Conservation (phyloP, 2,797 vertebrate species). For the Staurois parvus region DNA sequence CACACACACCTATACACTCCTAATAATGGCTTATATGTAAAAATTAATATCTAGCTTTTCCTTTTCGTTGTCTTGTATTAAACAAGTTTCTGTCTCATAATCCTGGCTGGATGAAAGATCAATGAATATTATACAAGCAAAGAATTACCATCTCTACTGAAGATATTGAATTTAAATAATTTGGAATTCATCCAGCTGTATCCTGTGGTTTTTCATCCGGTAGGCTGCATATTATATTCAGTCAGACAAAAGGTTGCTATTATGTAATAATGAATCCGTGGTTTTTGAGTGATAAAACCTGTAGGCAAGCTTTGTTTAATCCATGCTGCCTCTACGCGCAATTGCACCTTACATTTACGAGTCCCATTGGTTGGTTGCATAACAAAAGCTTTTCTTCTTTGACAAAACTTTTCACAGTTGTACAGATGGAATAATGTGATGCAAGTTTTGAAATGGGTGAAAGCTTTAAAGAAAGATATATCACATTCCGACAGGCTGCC, state of each 20-base stretch:
- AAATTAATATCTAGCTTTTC: neutral
- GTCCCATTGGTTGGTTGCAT: conserved; percentile 24
- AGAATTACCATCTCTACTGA: conserved; percentile 39
- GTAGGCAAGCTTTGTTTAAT: conserved; percentile 45
- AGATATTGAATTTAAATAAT: conserved; percentile 41
- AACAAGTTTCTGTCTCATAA: neutral
- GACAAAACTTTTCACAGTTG: conserved; percentile 32
- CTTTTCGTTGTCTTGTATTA: neutral
- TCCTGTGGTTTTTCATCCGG: conserved; percentile 34
- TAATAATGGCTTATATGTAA: neutral
- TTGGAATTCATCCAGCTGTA: conserved; percentile 42
- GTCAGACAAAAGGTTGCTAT: conserved; percentile 41
- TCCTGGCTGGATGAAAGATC: conserved; percentile 25
- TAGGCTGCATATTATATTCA: conserved; percentile 39
- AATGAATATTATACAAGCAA: conserved; percentile 27
- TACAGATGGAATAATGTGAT: conserved; percentile 34
- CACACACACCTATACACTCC: too few relatives aligned
- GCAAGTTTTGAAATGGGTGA: conserved; percentile 29
- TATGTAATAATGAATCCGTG: conserved; percentile 42
- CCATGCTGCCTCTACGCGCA: neutral
- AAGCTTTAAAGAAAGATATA: conserved; percentile 31
- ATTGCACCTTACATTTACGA: neutral
- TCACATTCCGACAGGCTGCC: conserved; percentile 28
- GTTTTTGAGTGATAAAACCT: conserved; percentile 43
- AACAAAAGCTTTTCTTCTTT: conserved; percentile 5